These are phyloP conservation scores for Argya squamiceps DNA, from an alignment of 2,797 vertebrate genomes.

Conservation along the genomic window DNA sequence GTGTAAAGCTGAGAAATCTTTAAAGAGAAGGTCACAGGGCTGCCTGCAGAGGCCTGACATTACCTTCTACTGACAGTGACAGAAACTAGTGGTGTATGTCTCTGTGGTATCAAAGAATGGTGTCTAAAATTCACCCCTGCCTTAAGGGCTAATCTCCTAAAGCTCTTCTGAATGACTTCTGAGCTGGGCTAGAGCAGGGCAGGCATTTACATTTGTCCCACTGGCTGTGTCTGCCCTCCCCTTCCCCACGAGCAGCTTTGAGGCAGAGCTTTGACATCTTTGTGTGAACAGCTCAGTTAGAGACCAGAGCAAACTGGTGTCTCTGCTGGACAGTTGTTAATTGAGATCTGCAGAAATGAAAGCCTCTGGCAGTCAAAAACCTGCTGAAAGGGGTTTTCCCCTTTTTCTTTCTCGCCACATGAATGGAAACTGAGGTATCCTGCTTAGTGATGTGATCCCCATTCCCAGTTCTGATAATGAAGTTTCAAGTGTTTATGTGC, in stretches of 20 bases:
- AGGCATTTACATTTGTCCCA: neutral
- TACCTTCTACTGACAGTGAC: neutral
- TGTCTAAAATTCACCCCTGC: neutral
- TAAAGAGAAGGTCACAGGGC: slow-evolving; percentile 6
- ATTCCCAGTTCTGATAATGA: neutral
- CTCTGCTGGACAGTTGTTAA: neutral
- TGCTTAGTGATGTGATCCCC: neutral
- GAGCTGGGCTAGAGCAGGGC: neutral
- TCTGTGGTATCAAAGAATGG: neutral
- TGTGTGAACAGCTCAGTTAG: neutral
- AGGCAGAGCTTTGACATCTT: neutral
- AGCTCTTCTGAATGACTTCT: neutral
- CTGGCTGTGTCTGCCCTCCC: neutral
- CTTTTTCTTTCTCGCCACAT: neutral
- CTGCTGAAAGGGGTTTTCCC: neutral
- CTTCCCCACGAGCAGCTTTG: neutral
- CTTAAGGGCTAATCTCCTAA: neutral
- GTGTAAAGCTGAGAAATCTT: neutral
- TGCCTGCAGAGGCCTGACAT: neutral
- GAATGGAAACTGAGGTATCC: neutral
- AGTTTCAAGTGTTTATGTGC: fast-evolving
- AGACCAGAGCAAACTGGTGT: neutral
- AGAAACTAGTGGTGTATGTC: neutral
- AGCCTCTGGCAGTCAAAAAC: neutral
- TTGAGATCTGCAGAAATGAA: neutral